Conservation (phyloP, 2,113 vertebrate species). For the Theristicus caerulescens region DNA sequence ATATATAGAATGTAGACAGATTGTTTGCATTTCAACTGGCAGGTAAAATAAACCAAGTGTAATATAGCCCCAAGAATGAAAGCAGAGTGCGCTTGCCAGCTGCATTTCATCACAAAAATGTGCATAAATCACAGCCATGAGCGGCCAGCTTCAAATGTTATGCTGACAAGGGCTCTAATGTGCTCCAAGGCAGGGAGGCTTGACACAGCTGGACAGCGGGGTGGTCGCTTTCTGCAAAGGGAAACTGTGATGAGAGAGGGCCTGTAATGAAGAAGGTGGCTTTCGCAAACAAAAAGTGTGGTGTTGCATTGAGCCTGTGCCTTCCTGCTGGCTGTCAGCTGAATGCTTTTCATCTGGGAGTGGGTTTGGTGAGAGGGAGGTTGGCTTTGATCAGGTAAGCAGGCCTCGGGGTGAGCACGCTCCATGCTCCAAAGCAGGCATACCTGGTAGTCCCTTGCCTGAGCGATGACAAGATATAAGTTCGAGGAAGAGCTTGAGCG, state of each 20-base stretch:
- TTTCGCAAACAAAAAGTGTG: background rate
- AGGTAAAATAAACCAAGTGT: slow-evolving; percentile 27
- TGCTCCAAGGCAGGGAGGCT: background rate
- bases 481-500: rapidly evolving
- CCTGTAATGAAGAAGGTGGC: background rate
- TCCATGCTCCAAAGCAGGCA: rapidly evolving
- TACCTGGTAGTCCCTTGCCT: background rate
- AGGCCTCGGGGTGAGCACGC: background rate
- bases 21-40: slow-evolving; percentile 24
- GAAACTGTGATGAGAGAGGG: background rate
- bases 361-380: background rate
- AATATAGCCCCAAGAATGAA: background rate
- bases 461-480: rapidly evolving
- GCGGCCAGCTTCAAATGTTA: background rate
- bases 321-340: background rate
- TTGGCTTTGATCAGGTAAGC: background rate
- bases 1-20: background rate
- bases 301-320: background rate
- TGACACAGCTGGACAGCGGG: background rate
- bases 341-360: background rate
- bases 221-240: background rate
- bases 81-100: slow-evolving; percentile 13
- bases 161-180: background rate
- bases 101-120: background rate
- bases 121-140: background rate